Percentiles rank a stretch among this genome's conserved stretches.
Conservation (phyloP, 2,113 vertebrate genomes). For the Setophaga coronata region DNA sequence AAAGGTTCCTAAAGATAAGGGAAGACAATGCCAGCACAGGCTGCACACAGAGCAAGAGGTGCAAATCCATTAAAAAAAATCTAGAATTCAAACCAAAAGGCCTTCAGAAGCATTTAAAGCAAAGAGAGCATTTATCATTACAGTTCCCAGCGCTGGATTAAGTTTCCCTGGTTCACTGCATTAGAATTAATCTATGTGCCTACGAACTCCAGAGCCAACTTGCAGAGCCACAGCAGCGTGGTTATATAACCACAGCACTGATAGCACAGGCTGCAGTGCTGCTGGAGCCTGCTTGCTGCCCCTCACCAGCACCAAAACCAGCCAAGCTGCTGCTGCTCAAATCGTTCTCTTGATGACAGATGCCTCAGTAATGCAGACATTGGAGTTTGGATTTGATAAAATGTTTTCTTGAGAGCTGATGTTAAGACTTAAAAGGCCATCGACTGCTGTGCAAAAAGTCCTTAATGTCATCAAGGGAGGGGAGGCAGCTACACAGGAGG, state of each 20-base stretch:
- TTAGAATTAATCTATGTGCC: conserved; percentile 28
- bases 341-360: not conserved
- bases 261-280: not conserved
- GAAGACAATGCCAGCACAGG: not conserved
- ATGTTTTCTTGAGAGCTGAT: not conserved
- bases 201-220: conserved; percentile 18
- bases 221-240: not conserved
- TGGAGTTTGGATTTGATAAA: not conserved
- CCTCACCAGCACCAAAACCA: not conserved
- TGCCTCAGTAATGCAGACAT: not conserved
- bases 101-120: not conserved
- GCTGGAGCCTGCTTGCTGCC: not conserved
- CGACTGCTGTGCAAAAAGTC: not conserved
- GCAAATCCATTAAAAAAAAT: not conserved
- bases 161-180: conserved; percentile 4
- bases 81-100: not conserved
- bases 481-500: not conserved
- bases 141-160: conserved; percentile 10
- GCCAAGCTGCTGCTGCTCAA: not conserved
- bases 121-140: not conserved
- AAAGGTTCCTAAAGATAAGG: not conserved
- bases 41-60: not conserved
- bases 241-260: not conserved
- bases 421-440: conserved; percentile 5
- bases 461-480: not conserved